Conservation (phyloP, 2,888 invertebrate species). For the Nezara viridula region DNA sequence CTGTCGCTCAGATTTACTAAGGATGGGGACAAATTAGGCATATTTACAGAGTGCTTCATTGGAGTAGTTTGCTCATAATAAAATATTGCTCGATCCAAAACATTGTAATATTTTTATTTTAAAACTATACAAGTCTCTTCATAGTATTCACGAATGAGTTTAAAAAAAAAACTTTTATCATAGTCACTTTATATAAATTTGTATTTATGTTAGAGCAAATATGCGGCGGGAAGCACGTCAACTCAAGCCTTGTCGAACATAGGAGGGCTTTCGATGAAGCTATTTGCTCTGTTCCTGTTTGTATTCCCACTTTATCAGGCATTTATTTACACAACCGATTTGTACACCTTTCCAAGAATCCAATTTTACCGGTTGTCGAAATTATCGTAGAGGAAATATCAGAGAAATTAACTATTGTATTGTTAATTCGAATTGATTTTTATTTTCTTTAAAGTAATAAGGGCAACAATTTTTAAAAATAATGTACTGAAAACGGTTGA, state of each 20-base stretch:
- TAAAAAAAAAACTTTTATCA: too few relatives aligned
- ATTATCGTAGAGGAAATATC: not conserved
- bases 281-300: constrained; percentile 12
- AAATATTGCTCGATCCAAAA: too few relatives aligned
- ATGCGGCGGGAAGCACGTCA: not conserved
- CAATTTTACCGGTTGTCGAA: not conserved
- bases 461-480: too few relatives aligned
- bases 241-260: not conserved
- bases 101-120: too few relatives aligned
- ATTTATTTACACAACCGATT: constrained; percentile 23
- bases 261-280: not conserved
- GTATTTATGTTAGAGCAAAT: too few relatives aligned
- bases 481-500: not conserved
- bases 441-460: not conserved
- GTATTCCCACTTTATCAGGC: constrained; percentile 18
- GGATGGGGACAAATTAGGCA: too few relatives aligned
- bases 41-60: too few relatives aligned
- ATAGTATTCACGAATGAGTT: too few relatives aligned
- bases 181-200: too few relatives aligned
- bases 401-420: not conserved
- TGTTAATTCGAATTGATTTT: not conserved
- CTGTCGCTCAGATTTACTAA: too few relatives aligned
- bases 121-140: too few relatives aligned
- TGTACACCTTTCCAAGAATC: not conserved
- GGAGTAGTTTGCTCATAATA: too few relatives aligned